These are phyloP conservation scores for Eretmochelys imbricata DNA, from an alignment of 2,113 vertebrate species.

Conservation along the genomic window DNA sequence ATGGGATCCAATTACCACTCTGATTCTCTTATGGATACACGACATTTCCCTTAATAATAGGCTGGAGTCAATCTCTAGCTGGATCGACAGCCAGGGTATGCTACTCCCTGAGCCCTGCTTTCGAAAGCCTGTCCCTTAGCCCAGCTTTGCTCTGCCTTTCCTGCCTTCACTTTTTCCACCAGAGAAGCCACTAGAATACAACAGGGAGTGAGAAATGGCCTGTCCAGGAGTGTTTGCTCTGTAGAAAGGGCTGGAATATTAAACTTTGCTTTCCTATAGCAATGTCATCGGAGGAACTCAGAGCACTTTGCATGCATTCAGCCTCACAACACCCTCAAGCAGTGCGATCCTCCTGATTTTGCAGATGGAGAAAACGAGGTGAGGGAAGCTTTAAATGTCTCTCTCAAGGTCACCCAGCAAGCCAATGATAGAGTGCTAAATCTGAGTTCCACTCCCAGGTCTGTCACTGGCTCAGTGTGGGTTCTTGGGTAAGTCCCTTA, in stretches of 20 bases:
- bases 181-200: neutral
- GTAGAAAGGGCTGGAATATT: neutral
- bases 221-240: neutral
- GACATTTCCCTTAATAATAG: neutral
- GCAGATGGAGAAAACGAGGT: neutral
- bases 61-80: neutral
- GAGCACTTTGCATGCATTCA: neutral
- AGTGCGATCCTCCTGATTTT: neutral
- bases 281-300: neutral
- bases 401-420: neutral
- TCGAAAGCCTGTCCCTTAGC: neutral
- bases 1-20: neutral
- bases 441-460: neutral
- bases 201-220: neutral
- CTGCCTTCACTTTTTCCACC: neutral
- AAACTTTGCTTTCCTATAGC: neutral
- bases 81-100: neutral
- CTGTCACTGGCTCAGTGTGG: neutral
- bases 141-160: neutral
- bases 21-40: neutral
- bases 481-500: neutral
- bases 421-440: neutral
- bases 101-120: neutral
- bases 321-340: neutral
- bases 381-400: neutral